Evolutionary conservation across 2,888 invertebrate genomes (phyloP).

Genomic region (Timema cristinae): DNA sequence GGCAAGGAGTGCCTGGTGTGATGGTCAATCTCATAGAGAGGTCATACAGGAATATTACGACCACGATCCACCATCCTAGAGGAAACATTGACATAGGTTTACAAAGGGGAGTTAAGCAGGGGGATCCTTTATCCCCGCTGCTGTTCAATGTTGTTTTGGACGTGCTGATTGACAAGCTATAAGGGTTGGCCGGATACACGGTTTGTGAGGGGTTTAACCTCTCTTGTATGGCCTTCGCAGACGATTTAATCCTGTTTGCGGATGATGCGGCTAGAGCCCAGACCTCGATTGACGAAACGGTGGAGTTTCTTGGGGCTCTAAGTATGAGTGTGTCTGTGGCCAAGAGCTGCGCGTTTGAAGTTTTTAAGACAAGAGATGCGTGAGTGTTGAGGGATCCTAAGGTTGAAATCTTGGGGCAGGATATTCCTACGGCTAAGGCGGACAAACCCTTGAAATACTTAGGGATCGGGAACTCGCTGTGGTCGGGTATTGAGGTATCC

Average conservation of each 20-base stretch:
- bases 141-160: conserved; percentile 30
- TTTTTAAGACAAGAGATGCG: conserved; percentile 16
- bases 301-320: conserved; percentile 1
- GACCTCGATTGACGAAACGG: conserved; percentile 9
- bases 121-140: conserved; percentile 29
- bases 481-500: too few relatives aligned
- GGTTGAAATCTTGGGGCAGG: too few relatives aligned
- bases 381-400: too few relatives aligned
- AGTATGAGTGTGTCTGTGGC: conserved; percentile 22
- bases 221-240: conserved; percentile 27
- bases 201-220: background rate
- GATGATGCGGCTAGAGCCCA: conserved; percentile 12
- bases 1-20: background rate
- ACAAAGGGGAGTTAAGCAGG: conserved; percentile 29
- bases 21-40: conserved; percentile 22
- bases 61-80: background rate
- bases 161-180: conserved; percentile 19
- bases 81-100: background rate
- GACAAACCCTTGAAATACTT: too few relatives aligned
- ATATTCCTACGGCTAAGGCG: too few relatives aligned
- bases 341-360: conserved; percentile 18
- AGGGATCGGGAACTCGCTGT: too few relatives aligned
- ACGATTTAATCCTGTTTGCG: conserved; percentile 28
- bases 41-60: conserved; percentile 4
- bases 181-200: conserved; percentile 14